phyloP scores from a whole-genome alignment of 92 coral and sea anemone genomes.

The Plumapathes pennacea region DNA sequence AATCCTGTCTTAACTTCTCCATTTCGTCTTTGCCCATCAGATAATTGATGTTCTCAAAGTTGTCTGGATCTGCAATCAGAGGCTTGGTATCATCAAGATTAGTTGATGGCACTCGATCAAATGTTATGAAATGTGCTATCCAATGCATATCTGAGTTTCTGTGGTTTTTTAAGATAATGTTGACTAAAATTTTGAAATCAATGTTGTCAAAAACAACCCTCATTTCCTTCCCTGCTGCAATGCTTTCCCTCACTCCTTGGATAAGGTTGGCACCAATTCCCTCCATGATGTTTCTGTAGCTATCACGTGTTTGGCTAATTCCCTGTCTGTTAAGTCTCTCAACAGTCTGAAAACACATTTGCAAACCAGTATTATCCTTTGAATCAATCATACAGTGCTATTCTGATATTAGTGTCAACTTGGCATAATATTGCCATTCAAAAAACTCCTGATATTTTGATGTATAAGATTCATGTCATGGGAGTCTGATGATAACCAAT shows the following conservation, averaged over 20 bases:
- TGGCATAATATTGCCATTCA: no score
- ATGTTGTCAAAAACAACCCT: constrained; percentile 44
- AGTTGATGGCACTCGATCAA: constrained; percentile 28
- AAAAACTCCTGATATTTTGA: no score
- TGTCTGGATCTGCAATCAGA: constrained; percentile 1
- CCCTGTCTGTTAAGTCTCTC: constrained; percentile 39
- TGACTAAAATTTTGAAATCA: constrained; percentile 45
- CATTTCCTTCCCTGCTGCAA: constrained; percentile 23
- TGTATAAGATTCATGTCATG: no score
- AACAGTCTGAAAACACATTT: constrained; percentile 46
- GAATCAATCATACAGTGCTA: no score
- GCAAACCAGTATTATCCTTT: no score
- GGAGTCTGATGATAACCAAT: no score
- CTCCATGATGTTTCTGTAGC: constrained; percentile 42
- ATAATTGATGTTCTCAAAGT: constrained; percentile 44
- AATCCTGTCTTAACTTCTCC: constrained; percentile 22
- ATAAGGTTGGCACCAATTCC: constrained; percentile 41
- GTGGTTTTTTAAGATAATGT: constrained; percentile 24
- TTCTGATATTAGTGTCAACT: no score
- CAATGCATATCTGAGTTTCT: constrained; percentile 53
- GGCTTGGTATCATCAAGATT: constrained; percentile 51
- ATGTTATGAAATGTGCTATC: constrained; percentile 45
- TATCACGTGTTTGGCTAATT: constrained; percentile 38
- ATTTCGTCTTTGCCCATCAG: constrained; percentile 25
- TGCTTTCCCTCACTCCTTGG: constrained; percentile 7